These are phyloP conservation scores for Criorhina ranunculi DNA, from an alignment of 2,888 invertebrate genomes.

Conservation along the genomic window DNA sequence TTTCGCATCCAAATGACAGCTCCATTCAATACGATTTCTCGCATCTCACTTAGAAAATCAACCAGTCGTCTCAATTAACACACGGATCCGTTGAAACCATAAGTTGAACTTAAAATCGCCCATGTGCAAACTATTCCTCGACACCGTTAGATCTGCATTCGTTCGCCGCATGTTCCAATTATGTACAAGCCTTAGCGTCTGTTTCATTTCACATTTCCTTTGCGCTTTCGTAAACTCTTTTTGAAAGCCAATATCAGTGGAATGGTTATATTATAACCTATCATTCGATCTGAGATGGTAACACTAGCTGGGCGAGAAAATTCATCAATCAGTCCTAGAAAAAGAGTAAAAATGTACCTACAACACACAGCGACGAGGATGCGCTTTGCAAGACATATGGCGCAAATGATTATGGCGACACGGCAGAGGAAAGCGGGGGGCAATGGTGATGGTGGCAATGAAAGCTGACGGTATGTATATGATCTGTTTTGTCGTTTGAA, in stretches of 20 bases:
- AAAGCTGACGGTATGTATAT: conserved; percentile 63
- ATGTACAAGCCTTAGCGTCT: conserved; percentile 38
- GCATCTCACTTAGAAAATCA: conserved; percentile 67
- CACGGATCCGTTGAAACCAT: conserved; percentile 61
- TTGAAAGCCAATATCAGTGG: conserved; percentile 67
- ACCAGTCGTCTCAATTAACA: conserved; percentile 67
- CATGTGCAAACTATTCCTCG: conserved; percentile 68
- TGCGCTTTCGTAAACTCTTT: conserved; percentile 59
- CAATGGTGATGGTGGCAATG: conserved; percentile 42
- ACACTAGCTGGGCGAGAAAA: conserved; percentile 75
- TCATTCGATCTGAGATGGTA: conserved; percentile 71
- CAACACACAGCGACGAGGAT: conserved; percentile 30
- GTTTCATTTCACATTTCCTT: conserved; percentile 44
- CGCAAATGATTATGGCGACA: conserved; percentile 26
- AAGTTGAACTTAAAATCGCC: conserved; percentile 71
- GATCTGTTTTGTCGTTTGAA: conserved; percentile 59
- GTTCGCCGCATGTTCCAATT: conserved; percentile 48
- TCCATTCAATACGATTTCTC: conserved; percentile 62
- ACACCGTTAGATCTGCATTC: conserved; percentile 70
- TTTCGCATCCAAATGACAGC: conserved; percentile 67
- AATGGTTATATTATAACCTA: conserved; percentile 63
- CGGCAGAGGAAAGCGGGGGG: conserved; percentile 27
- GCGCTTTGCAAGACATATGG: conserved; percentile 46
- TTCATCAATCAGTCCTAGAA: conserved; percentile 63
- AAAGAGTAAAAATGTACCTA: conserved; percentile 20